Percentiles rank a stretch among this genome's conserved stretches.
phyloP scores from a whole-genome alignment of 2,797 vertebrate species.

The Anguilla anguilla region DNA sequence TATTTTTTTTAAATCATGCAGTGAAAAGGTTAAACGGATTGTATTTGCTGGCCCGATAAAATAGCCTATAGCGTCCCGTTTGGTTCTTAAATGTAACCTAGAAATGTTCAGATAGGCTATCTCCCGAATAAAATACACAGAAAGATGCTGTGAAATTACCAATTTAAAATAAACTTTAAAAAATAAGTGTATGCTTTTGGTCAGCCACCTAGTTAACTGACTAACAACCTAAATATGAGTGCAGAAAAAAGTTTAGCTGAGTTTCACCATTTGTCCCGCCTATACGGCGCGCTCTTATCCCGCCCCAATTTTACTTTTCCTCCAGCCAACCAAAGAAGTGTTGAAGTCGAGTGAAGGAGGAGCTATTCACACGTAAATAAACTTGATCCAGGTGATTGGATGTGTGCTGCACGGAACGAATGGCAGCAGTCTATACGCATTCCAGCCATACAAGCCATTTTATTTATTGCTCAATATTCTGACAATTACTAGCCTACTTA shows the following conservation, averaged over 20 bases:
- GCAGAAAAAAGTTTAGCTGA: constrained; percentile 32
- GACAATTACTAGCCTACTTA: too few species aligned
- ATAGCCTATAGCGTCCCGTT: neutral
- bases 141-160: constrained; percentile 7
- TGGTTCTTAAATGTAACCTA: neutral
- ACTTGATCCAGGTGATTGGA: neutral
- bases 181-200: neutral
- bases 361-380: neutral
- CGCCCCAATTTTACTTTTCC: constrained; percentile 26
- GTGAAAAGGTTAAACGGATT: neutral
- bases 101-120: neutral
- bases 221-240: neutral
- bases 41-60: neutral
- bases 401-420: neutral
- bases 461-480: neutral
- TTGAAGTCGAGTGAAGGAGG: constrained; percentile 11
- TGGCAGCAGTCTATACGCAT: neutral
- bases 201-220: neutral
- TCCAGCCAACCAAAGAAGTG: constrained; percentile 41
- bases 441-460: neutral
- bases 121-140: neutral
- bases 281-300: constrained; percentile 36
- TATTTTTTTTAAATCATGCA: neutral
- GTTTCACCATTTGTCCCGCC: constrained; percentile 59
- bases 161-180: neutral